Evolutionary conservation across 2,113 vertebrate species (phyloP).

Genomic region (Prunella himalayana): DNA sequence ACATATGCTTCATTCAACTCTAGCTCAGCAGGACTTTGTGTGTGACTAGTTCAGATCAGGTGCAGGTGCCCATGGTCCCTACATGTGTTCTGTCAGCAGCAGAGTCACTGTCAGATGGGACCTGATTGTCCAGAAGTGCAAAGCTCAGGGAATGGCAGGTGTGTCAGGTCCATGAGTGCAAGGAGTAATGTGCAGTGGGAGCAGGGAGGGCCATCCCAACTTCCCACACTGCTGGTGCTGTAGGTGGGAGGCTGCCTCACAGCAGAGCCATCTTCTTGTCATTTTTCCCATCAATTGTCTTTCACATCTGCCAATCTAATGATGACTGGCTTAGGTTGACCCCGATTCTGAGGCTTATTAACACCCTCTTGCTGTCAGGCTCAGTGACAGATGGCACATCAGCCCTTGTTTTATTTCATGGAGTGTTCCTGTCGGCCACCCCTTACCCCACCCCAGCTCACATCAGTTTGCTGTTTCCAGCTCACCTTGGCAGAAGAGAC

Average conservation of each 20-base stretch:
- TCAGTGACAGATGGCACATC: constrained; percentile 3
- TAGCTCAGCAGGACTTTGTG: not conserved
- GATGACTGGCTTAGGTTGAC: constrained; percentile 21
- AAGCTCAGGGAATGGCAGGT: not conserved
- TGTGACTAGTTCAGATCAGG: not conserved
- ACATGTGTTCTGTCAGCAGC: rapidly evolving
- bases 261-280: not conserved
- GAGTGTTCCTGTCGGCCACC: not conserved
- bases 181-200: not conserved
- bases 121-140: not conserved
- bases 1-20: not conserved
- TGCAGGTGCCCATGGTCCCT: not conserved
- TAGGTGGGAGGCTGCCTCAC: not conserved
- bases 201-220: not conserved
- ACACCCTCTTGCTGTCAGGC: constrained; percentile 28
- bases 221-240: not conserved
- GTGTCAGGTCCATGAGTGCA: not conserved
- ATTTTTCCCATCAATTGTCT: not conserved
- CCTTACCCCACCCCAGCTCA: not conserved
- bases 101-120: rapidly evolving
- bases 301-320: constrained; percentile 29
- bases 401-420: not conserved
- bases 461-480: not conserved
- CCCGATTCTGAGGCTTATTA: constrained; percentile 41
- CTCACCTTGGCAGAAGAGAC: not conserved